These are phyloP conservation scores for Atlantisia rogersi DNA, from an alignment of 2,113 vertebrate species.

Conservation along the genomic window DNA sequence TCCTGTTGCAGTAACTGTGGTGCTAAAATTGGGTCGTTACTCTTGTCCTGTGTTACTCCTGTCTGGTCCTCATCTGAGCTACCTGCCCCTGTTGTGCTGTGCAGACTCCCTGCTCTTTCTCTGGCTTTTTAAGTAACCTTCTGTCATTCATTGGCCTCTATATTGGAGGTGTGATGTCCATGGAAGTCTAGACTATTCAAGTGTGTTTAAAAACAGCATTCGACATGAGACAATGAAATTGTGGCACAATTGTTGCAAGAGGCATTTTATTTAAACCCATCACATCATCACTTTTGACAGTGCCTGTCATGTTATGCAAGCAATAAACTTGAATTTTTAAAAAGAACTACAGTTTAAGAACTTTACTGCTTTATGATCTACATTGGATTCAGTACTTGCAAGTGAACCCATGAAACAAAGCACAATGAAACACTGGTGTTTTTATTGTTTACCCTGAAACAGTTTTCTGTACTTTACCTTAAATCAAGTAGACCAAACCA, in stretches of 20 bases:
- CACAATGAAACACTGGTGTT: neutral
- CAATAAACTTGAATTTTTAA: neutral
- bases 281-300: neutral
- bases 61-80: neutral
- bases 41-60: neutral
- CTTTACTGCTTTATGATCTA: neutral
- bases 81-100: neutral
- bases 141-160: neutral
- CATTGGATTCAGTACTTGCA: neutral
- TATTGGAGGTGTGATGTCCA: neutral
- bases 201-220: neutral
- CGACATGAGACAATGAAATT: fast-evolving
- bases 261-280: neutral
- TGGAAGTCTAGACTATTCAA: neutral
- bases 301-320: neutral
- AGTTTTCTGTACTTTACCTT: neutral
- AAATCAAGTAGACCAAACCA: neutral
- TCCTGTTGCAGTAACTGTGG: neutral
- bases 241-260: neutral
- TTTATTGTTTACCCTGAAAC: neutral
- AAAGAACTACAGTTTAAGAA: neutral
- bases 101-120: neutral
- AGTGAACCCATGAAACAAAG: neutral
- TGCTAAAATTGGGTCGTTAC: neutral
- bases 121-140: neutral